Evolutionary conservation across 2,797 vertebrate species (phyloP), one percentile per base, ranked within the genome.

Genomic region (Gymnothorax reevesii): DNA sequence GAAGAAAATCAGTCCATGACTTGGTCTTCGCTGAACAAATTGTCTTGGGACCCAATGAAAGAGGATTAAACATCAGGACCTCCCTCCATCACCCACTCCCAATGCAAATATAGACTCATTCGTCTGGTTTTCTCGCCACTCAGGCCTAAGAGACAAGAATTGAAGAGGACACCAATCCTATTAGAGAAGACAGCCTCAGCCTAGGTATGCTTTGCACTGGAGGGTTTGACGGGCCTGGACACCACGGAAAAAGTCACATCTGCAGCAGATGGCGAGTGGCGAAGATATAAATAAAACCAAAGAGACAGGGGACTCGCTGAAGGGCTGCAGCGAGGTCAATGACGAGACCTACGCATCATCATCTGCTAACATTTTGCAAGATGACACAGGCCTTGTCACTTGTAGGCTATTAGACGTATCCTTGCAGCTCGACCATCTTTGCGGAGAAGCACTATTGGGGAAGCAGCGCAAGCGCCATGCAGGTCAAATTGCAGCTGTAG

Each of bases 201-300:
- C 90, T 84, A 59, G 86, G 89, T 92, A 94, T 90, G 89, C 92
- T 92, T 90, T 87, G 88, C 90, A 90, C 88, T 80, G 4, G 73
- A 89, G 89, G 89, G 87, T 77, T 91, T 95, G 94, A 95, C 94
- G 91, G 89, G 92, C 92, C 92, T 71, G 92, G 91, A 93, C 92
- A 89, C 91, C 90, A 90, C 91, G 92, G 94, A 95, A 93, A 88
- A 89, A 93, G 91, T 82, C 92, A 90, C 85, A 90, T 92, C 94
- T 92, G 91, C 93, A 95, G 95, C 95, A 96, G 95, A 96, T 96
- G 95, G 95, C 95, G 95, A 57, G 88, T 95, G 94, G 94, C 94
- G 91, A 87, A 88, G 89, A 92, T 93, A 94, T 95, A 95, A 95
- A 95, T 95, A 95, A 95, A 95, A 92, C 91, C 91, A 92, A 93